These are phyloP conservation scores for Toxotes lorentzi DNA, from an alignment of 2,797 vertebrate genomes.

Conservation along the genomic window DNA sequence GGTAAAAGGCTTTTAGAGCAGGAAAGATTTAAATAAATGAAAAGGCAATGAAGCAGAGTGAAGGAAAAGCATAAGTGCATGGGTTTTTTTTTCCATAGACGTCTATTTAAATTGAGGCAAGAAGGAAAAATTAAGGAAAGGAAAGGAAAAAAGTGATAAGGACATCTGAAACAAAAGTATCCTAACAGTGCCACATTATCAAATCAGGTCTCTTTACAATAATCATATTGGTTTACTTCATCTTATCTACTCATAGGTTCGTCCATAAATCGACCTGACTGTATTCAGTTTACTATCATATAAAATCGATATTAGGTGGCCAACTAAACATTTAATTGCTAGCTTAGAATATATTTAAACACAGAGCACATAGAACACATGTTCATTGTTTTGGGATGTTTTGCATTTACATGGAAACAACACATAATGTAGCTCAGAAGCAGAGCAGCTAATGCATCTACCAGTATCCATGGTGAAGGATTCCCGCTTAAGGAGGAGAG, in stretches of 20 bases:
- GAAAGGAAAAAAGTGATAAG: background rate
- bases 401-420: slow-evolving; percentile 39
- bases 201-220: background rate
- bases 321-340: too few species aligned
- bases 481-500: slow-evolving; percentile 22
- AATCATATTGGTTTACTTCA: background rate
- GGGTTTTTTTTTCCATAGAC: background rate
- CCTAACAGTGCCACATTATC: background rate
- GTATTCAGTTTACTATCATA: background rate
- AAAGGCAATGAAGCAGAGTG: slow-evolving; percentile 39
- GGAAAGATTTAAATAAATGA: slow-evolving; percentile 58
- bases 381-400: slow-evolving; percentile 11
- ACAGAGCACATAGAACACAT: slow-evolving; percentile 2
- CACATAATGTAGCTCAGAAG: slow-evolving; percentile 24
- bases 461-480: slow-evolving; percentile 49
- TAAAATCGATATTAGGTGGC: background rate
- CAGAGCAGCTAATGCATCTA: slow-evolving; percentile 38
- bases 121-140: background rate
- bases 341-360: background rate
- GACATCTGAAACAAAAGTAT: background rate
- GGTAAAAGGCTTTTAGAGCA: slow-evolving; percentile 49
- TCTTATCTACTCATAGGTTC: too few species aligned
- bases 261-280: background rate
- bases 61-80: slow-evolving; percentile 12
- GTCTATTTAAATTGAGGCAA: slow-evolving; percentile 1